Base-by-base conservation (phyloP, 2,888 invertebrate species). In the Tortrix viridana region DNA sequence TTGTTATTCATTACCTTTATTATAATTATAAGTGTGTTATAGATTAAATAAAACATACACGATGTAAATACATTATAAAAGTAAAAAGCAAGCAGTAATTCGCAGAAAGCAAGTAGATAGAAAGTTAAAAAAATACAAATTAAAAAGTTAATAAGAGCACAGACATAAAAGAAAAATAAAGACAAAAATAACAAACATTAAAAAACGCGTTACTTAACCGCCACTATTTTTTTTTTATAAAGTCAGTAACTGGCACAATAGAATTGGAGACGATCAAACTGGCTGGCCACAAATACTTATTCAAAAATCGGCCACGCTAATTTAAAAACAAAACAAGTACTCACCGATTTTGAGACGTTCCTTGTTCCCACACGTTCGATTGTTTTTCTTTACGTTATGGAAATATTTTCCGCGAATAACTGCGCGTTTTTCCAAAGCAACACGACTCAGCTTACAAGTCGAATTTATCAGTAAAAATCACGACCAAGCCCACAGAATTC, bases 361-460 rank as follows among this genome's bases (percentile, higher is more conserved):
- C 32, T 22, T 41, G 22, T 23, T 49, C 23, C 44, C 46, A 23
- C 47, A 22, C 23, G 19, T 38, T 23, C 44, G 22, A 43, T 54
- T 54, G 57, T 63, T 63, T 50, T 58, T 58, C 58, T 63, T 63
- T 43, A 20, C 18, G 23, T 23, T 38, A 37, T 46, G 50, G 38
- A 58, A 58, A 53, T 58, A 58, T 46, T 63, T 63, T 63, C 63
- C 58, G 63, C 57, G 58, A 58, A 57, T 22, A 26, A 46, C 26
- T 55, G 43, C 60, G 60, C 48, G 57, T 57, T 62, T 52, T 62
- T 50, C 56, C 57, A 20, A 41, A 37, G 19, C 50, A 52, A 55
- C 50, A 50, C 52, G 46, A 50, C 52, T 19, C 23, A 9, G 23
- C 23, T 50, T 62, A 18, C 56, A 26, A 46, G 53, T 32, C 16